Conservation (phyloP, 2,113 vertebrate genomes). For the Probosciger aterrimus region DNA sequence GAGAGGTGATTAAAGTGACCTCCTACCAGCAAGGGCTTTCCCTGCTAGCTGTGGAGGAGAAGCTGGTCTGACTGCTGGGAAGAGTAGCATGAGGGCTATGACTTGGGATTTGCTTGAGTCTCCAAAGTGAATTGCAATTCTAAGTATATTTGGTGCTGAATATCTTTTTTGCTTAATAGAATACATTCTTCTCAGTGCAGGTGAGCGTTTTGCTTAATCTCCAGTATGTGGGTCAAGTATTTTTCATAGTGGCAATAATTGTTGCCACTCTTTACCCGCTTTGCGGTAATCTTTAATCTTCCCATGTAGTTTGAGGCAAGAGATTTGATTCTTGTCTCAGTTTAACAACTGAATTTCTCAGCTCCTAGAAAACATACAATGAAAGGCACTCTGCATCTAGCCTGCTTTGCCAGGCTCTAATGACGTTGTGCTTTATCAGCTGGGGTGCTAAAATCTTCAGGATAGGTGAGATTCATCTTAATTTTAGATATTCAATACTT, state of each 20-base stretch:
- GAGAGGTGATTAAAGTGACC: background rate
- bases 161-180: background rate
- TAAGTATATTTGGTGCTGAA: background rate
- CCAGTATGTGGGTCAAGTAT: background rate
- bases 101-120: background rate
- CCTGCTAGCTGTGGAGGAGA: background rate
- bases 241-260: background rate
- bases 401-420: background rate
- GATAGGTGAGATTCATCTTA: conserved; percentile 18
- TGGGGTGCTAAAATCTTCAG: background rate
- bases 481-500: background rate
- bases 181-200: background rate
- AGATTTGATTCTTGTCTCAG: background rate
- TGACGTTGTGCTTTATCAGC: background rate
- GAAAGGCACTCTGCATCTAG: background rate
- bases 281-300: background rate
- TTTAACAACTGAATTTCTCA: background rate
- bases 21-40: background rate
- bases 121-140: background rate
- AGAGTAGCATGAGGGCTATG: rapidly evolving
- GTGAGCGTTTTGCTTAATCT: background rate
- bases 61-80: background rate
- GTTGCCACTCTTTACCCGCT: background rate
- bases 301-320: background rate
- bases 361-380: background rate